Base-by-base conservation (phyloP, 2,113 vertebrate species). In the Gobiocypris rarus region DNA sequence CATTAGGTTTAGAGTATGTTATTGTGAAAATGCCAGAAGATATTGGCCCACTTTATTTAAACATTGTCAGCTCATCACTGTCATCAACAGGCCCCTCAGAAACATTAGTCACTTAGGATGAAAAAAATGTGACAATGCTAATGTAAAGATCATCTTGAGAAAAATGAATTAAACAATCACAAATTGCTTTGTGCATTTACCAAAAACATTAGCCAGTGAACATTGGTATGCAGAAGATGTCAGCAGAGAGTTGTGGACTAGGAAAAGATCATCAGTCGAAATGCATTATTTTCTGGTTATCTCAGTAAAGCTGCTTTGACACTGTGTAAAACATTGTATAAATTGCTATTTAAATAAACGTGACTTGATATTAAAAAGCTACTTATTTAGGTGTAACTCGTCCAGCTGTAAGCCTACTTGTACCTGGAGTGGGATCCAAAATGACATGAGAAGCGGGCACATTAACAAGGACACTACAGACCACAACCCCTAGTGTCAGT, bases 21-120 rank as follows among this genome's bases (percentile, higher is more conserved):
- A 52, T 65, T 69, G 17, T 81, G 78, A 56, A 70, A 81, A 70
- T 69, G 63, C 45, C 22, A 69, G 79, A 34, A 54, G 45, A 70
- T 81, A 54, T 69, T 38, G 43, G 9, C 2, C 43, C 63, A 34
- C 48, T 81, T 69, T 38, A n/a, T 69, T 70, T 70, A 14, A 52
- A 81, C 31, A 54, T 15, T 28, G 43, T 81, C 38, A 17, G 8
- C 34, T 79, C 41, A 43, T 65, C 58, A 67, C 17, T 76, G 61
- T 50, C 2, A 58, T 38, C 26, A 3, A 10, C 19, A 65, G 77
- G 41, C 24, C 38, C 43, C 24, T 78, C 24, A 67, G 43, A 28
- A 48, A 11, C 43, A 67, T 50, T 26, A 28, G 24, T 65, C 61
- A 19, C 38, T 45, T 11, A 78, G 8, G 6, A 26, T 61, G 38